phyloP scores from a whole-genome alignment of 30 jellyfish, hydroid and myxozoan species.

The Turritopsis rubra region DNA sequence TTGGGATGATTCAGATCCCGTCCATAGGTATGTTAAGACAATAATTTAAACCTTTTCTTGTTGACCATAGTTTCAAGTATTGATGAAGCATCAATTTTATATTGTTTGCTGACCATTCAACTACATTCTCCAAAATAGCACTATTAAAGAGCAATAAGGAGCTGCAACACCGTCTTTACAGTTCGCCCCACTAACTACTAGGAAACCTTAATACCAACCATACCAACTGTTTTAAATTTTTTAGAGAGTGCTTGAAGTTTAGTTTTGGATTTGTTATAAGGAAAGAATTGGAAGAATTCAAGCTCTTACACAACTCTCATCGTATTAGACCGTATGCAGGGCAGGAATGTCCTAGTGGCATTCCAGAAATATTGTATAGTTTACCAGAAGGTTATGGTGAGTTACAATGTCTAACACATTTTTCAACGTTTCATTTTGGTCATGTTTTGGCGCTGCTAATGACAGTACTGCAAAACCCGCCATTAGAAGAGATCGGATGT shows the following conservation, averaged over 20 bases:
- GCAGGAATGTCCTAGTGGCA: constrained; percentile 14
- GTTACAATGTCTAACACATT: neutral
- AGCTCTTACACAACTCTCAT: constrained; percentile 15
- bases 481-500: neutral
- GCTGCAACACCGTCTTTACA: neutral
- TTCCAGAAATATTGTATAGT: constrained; percentile 3
- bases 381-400: constrained; percentile 8
- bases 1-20: constrained; percentile 21
- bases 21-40: neutral
- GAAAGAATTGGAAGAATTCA: neutral
- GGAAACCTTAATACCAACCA: neutral
- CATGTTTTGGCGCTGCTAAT: neutral
- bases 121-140: neutral
- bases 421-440: neutral
- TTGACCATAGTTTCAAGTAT: neutral
- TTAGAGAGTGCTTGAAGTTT: constrained; percentile 13
- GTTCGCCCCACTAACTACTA: neutral
- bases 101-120: neutral
- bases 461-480: neutral
- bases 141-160: neutral
- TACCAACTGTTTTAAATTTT: neutral
- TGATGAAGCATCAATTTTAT: neutral
- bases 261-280: neutral
- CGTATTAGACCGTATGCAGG: neutral
- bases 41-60: neutral